A percentile compares a stretch with the other conserved stretches of the same genome.
phyloP scores from a whole-genome alignment of 2,797 vertebrate species.

The Orientallactaga sibirica region DNA sequence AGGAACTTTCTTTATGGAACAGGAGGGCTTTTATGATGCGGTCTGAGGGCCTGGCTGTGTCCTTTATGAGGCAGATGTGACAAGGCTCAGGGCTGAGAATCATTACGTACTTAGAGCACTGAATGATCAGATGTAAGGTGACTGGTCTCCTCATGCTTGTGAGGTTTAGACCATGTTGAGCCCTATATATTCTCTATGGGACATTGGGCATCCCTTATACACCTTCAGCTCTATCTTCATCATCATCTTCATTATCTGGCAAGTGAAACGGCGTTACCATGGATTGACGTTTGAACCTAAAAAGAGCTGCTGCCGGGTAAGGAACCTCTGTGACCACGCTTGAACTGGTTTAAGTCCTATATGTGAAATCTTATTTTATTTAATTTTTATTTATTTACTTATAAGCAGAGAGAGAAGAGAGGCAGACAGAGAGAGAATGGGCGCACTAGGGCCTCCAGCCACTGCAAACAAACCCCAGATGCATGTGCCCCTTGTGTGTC shows the following conservation, averaged over 20 bases:
- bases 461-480: no score
- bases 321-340: neutral
- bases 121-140: neutral
- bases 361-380: neutral
- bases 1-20: neutral
- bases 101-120: constrained; percentile 8
- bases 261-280: constrained; percentile 55
- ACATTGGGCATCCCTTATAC: constrained; percentile 37
- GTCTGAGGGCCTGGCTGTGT: constrained; percentile 36
- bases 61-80: constrained; percentile 53
- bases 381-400: no score
- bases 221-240: constrained; percentile 69
- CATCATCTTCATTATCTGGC: constrained; percentile 72
- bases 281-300: neutral
- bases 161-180: constrained; percentile 70
- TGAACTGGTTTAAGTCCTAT: constrained; percentile 41
- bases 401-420: no score
- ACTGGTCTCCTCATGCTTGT: constrained; percentile 46
- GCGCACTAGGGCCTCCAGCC: no score
- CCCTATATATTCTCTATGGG: constrained; percentile 23
- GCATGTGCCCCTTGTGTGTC: no score
- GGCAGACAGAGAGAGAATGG: no score
- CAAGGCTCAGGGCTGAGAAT: neutral
- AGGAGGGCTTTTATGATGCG: constrained; percentile 77
- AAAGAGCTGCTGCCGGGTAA: constrained; percentile 73